Conservation (phyloP, 2,888 invertebrate genomes). For the Polymixis flavicincta region DNA sequence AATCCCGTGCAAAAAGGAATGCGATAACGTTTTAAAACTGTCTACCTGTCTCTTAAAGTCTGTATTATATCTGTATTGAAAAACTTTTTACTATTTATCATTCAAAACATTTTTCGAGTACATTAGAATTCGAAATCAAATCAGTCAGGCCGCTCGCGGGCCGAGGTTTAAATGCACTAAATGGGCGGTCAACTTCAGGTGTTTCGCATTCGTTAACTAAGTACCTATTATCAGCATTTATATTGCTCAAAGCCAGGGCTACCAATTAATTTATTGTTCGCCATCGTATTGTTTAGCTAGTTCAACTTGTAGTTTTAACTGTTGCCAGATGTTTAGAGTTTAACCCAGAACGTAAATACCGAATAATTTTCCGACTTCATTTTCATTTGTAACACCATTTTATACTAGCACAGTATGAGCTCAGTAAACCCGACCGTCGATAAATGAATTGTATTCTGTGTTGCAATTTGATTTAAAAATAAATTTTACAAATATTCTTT, state of each 20-base stretch:
- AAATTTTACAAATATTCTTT: neutral
- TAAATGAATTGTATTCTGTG: neutral
- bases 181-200: neutral
- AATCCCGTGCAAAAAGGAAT: neutral
- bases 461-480: conserved; percentile 1
- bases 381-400: neutral
- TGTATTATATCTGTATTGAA: neutral
- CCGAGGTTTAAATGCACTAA: neutral
- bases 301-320: neutral
- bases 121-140: neutral
- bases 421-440: neutral
- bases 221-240: neutral
- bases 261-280: conserved; percentile 2
- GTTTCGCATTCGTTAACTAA: neutral
- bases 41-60: neutral
- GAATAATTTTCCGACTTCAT: neutral
- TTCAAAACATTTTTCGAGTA: neutral
- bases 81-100: neutral
- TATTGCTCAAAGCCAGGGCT: neutral
- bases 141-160: neutral
- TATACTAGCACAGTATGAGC: too few relatives aligned
- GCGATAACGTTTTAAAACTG: neutral
- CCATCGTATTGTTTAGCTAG: neutral
- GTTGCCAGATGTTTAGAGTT: neutral
- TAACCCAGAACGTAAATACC: neutral